Base-by-base conservation (phyloP, 1,140 invertebrate genomes). In the Nasonia longicornis region DNA sequence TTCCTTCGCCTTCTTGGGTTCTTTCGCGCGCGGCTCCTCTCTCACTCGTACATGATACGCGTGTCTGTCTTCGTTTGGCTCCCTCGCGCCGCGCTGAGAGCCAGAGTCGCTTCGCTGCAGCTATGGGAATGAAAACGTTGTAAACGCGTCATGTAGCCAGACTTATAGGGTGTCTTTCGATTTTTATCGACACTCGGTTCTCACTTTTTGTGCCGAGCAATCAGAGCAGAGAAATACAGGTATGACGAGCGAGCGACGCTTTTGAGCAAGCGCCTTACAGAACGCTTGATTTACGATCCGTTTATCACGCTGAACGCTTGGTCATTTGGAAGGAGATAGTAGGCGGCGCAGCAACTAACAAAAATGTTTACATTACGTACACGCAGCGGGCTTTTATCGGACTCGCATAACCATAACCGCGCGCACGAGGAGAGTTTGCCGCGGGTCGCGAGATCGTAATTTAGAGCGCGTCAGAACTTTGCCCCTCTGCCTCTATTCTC, bases 381-480 rank as follows among this genome's bases (percentile, higher is more conserved):
- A 16, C 29, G 26, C 66, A 26, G 64, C 14, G 8, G 0, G 38
- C 38, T 42, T 67, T 67, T 67, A 67, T 67, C 66, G 66, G 66
- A 67, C 10, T 26, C 1, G 20, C 66, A 11, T n/a, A n/a, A n/a
- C 16, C 52, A n/a, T 58, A 58, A n/a, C 52, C 52, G 52, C 52
- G 14, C 16, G 7, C 38, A 1, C 38, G 38, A 4, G 35, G 38
- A 42, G 6, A 58, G 52, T 58, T 58, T 58, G 52, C 16, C 31
- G 31, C 67, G 77, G 10, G 77, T 38, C 22, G 75, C 52, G 48
- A 38, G 67, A 16, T 31, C 77, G 52, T 79, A 79, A 79, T 73
- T 73, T 70, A 73, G n/a, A 7, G 20, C 35, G 77, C 77, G 77
- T 79, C 70, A 73, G 52, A 73, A 72, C 52, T 63, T 73, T 69